Conservation (phyloP, 2,797 vertebrate species). For the Neosilurus hyrtlii region DNA sequence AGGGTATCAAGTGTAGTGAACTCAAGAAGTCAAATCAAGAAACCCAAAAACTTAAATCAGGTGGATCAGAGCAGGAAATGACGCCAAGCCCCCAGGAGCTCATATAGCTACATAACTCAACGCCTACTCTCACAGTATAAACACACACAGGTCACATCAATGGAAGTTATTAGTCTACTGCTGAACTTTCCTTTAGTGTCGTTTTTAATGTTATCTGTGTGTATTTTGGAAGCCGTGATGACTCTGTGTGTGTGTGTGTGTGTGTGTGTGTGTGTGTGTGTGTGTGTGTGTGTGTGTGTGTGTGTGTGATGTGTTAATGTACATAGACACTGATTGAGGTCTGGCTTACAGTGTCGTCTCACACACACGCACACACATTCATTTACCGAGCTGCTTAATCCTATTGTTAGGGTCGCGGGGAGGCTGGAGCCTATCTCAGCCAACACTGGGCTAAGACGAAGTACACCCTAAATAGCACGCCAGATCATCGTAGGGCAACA, state of each 20-base stretch:
- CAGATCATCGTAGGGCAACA: too few species aligned
- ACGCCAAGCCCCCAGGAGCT: neutral
- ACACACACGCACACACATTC: too few species aligned
- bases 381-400: too few species aligned
- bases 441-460: too few species aligned
- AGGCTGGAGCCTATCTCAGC: too few species aligned
- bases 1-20: too few species aligned
- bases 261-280: conserved; percentile 1
- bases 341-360: too few species aligned
- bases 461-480: too few species aligned
- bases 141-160: conserved; percentile 4
- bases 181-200: neutral
- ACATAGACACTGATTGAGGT: neutral
- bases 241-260: neutral
- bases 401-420: too few species aligned
- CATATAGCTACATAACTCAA: neutral
- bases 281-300: conserved; percentile 1
- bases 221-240: neutral
- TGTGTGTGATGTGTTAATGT: neutral
- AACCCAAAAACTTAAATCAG: neutral
- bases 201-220: neutral
- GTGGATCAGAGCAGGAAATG: neutral
- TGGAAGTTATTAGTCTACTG: neutral
- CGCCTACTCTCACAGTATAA: conserved; percentile 10
- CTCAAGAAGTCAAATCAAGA: neutral